Base-by-base conservation (phyloP, 2,113 vertebrate genomes). In the Podiceps cristatus region DNA sequence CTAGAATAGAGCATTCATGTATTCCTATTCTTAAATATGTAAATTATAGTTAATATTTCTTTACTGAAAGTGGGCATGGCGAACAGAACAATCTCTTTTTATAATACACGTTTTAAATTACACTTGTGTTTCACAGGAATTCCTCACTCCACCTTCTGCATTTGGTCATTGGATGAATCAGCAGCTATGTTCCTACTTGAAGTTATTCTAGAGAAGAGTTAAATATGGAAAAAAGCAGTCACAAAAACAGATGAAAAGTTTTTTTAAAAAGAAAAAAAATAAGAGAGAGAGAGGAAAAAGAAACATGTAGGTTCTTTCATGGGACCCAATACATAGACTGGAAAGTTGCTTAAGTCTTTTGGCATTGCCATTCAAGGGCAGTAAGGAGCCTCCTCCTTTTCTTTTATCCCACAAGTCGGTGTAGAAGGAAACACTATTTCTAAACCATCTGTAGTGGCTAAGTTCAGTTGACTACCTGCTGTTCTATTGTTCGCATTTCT, bases 371-470 rank as follows among this genome's bases (percentile, higher is more conserved):
- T 99, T 98, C 98, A 98, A 79, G 88, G 96, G 97, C 95, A 97
- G 94, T 95, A 96, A 97, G 96, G 97, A 98, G 97, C 97, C 98
- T 96, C 98, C 98, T 98, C 97, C 98, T 98, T 97, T 98, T 91
- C 98, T 98, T 98, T 98, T 97, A 98, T 98, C 93, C 95, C 84
- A 94, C 97, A 98, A 98, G 97, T 97, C 94, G 95, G 86, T 98
- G 97, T 96, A 95, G 98, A 98, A 98, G 97, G 98, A 98, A 98
- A 98, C 98, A 98, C 97, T 98, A 98, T 98, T 98, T 98, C 98
- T 97, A 98, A 98, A 98, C 98, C 98, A 98, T 98, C 98, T 98
- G 98, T 98, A 98, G 98, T 97, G 97, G 98, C 98, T 98, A 98
- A 98, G 97, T 98, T 98, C 98, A 98, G 97, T 77, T 63, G 98